phyloP scores from a whole-genome alignment of 1,140 invertebrate species.

The Leptonema lineaticorne region DNA sequence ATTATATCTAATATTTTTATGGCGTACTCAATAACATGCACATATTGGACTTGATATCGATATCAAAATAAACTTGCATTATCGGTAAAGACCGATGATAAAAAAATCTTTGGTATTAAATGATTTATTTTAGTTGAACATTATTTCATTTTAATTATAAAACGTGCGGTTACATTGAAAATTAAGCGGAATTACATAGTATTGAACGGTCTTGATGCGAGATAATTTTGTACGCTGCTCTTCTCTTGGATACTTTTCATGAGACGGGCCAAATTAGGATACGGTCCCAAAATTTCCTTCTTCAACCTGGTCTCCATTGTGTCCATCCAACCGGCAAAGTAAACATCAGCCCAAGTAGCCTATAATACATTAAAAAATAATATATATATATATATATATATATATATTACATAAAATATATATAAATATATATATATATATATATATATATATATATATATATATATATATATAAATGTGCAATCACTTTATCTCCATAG shows the following conservation, averaged over 20 bases:
- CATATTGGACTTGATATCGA: no score
- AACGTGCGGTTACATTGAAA: no score
- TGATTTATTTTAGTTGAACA: no score
- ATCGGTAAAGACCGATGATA: no score
- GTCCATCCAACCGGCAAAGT: constrained; percentile 63
- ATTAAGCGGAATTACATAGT: constrained; percentile 14
- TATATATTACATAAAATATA: no score
- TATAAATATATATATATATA: no score
- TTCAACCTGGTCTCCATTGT: constrained; percentile 55
- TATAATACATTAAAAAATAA: no score
- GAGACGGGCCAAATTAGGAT: constrained; percentile 59
- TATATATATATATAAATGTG: no score
- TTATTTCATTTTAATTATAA: not conserved
- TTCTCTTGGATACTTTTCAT: constrained; percentile 56
- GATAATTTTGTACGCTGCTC: constrained; percentile 64
- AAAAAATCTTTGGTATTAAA: not conserved
- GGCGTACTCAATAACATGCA: no score
- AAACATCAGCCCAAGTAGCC: constrained; percentile 68
- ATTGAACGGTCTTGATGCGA: constrained; percentile 59
- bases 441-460: not conserved
- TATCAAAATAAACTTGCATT: no score
- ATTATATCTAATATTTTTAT: no score
- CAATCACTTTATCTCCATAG: constrained; percentile 26
- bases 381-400: not conserved
- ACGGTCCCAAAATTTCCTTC: constrained; percentile 59